phyloP scores from a whole-genome alignment of 2,797 vertebrate species.

The Liparis tanakae region DNA sequence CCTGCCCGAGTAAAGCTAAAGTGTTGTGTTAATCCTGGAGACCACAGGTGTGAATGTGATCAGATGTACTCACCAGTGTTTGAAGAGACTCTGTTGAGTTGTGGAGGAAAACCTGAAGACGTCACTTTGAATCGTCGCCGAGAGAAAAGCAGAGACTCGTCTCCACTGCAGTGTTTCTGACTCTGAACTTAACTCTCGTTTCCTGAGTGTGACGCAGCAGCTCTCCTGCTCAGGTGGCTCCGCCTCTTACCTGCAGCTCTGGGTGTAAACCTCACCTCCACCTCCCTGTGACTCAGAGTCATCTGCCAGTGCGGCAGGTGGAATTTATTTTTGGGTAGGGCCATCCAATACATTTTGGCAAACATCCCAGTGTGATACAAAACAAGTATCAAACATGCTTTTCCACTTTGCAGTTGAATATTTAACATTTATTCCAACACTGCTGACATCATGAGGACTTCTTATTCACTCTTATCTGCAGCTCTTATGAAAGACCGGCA shows the following conservation, averaged over 20 bases:
- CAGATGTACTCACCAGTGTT: constrained; percentile 12
- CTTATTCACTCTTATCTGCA: too few relatives aligned
- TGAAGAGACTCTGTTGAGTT: constrained; percentile 4
- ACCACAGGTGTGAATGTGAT: neutral
- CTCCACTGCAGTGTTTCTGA: neutral
- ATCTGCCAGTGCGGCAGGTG: too few relatives aligned
- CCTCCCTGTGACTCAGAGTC: too few relatives aligned
- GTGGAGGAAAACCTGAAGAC: neutral
- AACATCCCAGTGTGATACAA: too few relatives aligned
- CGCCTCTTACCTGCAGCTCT: neutral
- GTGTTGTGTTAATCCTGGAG: neutral
- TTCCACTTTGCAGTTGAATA: too few relatives aligned
- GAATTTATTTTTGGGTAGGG: too few relatives aligned
- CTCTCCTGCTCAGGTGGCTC: neutral
- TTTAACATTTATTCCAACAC: too few relatives aligned
- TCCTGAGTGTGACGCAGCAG: neutral
- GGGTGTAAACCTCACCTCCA: too few relatives aligned
- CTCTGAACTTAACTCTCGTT: neutral
- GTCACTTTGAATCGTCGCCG: neutral
- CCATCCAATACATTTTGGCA: too few relatives aligned
- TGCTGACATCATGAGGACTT: too few relatives aligned
- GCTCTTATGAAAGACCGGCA: too few relatives aligned
- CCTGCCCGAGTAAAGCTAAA: neutral
- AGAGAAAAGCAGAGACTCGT: neutral
- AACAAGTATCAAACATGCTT: too few relatives aligned